Conservation (phyloP, 2,797 vertebrate genomes). For the Betta splendens region DNA sequence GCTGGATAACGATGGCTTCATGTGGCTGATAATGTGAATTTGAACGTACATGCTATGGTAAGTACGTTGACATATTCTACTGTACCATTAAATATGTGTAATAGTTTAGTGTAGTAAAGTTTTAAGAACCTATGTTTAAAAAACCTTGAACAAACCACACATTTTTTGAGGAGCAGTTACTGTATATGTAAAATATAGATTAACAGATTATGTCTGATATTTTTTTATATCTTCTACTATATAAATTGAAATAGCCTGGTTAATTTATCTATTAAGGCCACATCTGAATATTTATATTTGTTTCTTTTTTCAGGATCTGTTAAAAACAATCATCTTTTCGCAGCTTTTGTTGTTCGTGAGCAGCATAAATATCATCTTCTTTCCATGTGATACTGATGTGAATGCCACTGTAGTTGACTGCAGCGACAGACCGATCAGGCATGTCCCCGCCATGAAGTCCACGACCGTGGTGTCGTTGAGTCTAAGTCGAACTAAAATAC, state of each 20-base stretch:
- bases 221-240: no score
- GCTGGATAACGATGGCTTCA: conserved; percentile 14
- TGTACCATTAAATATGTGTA: neutral
- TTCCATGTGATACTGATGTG: conserved; percentile 83
- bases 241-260: neutral
- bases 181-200: no score
- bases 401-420: conserved; percentile 76
- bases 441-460: conserved; percentile 73
- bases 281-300: conserved; percentile 5
- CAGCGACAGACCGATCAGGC: conserved; percentile 64
- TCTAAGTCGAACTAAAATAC: conserved; percentile 77
- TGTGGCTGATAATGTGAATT: neutral
- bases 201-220: neutral
- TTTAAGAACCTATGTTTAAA: no score
- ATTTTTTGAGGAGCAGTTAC: no score
- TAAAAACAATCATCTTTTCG: conserved; percentile 51
- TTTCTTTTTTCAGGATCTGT: conserved; percentile 64
- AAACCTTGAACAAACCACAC: no score
- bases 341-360: conserved; percentile 58
- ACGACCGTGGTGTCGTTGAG: conserved; percentile 69
- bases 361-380: conserved; percentile 74
- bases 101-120: no score
- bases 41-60: conserved; percentile 39
- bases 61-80: conserved; percentile 31
- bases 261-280: neutral